Base-by-base conservation (phyloP, 2,888 invertebrate species). In the Eumacrocentrus americanus region DNA sequence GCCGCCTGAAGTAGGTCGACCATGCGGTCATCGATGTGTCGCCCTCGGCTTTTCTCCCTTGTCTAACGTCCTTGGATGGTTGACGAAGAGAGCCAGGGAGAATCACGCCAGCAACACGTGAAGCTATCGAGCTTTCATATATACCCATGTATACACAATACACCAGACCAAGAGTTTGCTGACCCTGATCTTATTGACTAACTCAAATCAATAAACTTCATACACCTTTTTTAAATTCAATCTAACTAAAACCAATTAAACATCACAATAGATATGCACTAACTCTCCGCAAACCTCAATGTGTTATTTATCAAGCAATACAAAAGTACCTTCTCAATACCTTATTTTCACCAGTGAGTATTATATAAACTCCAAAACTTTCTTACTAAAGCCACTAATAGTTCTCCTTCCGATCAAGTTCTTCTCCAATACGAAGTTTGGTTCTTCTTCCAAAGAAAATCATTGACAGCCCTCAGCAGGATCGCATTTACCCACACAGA, bases 1-100 rank as follows among this genome's bases (percentile, higher is more conserved):
- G 63, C 59, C 65, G 65, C 65, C 64, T 61, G 65, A 72, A 70
- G 66, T 70, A 70, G 72, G 70, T 72, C 70, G 66, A 68, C 67
- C 65, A 65, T 67, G 61, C 58, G 53, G 52, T 61, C 53, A 60
- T 58, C 61, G 54, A 20, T 58, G 42, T 61, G 60, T 62, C 54
- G 54, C 56, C 64, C 66, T 64, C 62, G 62, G 68, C 67, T 69
- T 72, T 71, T 68, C 62, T 55, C 62, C 67, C 57, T 56, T 63
- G 62, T 63, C 63, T 62, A 63, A 53, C 58, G 57, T 57, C 63
- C 60, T 67, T 66, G 66, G 48, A 55, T 51, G 22, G 22, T 16
- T 44, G 55, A 46, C 34, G 7, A 14, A 16, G 16, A 57, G 23
- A 22, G 38, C 25, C 9, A 48, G 25, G 23, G 34, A 22, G 42